Percentiles rank a stretch among this genome's conserved stretches.
Conservation (phyloP, 2,888 invertebrate genomes). For the Nycteola revayana region DNA sequence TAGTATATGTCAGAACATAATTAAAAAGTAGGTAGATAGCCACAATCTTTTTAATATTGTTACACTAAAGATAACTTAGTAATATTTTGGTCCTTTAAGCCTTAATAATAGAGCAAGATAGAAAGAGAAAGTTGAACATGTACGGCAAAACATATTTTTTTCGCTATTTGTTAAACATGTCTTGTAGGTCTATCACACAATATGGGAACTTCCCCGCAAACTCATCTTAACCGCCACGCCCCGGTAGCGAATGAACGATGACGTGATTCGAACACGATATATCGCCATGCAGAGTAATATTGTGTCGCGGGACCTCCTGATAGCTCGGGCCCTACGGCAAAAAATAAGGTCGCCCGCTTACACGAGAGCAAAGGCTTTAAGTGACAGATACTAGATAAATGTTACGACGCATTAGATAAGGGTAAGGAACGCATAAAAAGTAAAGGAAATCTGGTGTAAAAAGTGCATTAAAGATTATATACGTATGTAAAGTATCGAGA, state of each 20-base stretch:
- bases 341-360: slow-evolving; percentile 79
- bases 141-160: too few relatives aligned
- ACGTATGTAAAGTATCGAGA: slow-evolving; percentile 30
- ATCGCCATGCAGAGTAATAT: slow-evolving; percentile 69
- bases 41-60: too few relatives aligned
- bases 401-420: slow-evolving; percentile 72
- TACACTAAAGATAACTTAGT: too few relatives aligned
- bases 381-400: slow-evolving; percentile 80
- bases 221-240: slow-evolving; percentile 60
- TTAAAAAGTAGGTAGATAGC: too few relatives aligned
- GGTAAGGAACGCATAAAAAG: slow-evolving; percentile 59
- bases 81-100: too few relatives aligned
- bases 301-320: slow-evolving; percentile 70
- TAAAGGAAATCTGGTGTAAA: slow-evolving; percentile 45
- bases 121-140: too few relatives aligned
- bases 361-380: slow-evolving; percentile 76
- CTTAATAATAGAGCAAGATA: too few relatives aligned
- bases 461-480: slow-evolving; percentile 42
- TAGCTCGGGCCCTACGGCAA: slow-evolving; percentile 70
- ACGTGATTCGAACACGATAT: slow-evolving; percentile 72
- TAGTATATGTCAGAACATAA: too few relatives aligned
- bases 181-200: slow-evolving; percentile 52
- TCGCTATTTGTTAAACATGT: too few relatives aligned
- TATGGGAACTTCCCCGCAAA: slow-evolving; percentile 49
- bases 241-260: slow-evolving; percentile 64